Percentiles rank a stretch among this genome's conserved stretches.
phyloP scores from a whole-genome alignment of 2,797 vertebrate genomes.

The Oophaga sylvatica region DNA sequence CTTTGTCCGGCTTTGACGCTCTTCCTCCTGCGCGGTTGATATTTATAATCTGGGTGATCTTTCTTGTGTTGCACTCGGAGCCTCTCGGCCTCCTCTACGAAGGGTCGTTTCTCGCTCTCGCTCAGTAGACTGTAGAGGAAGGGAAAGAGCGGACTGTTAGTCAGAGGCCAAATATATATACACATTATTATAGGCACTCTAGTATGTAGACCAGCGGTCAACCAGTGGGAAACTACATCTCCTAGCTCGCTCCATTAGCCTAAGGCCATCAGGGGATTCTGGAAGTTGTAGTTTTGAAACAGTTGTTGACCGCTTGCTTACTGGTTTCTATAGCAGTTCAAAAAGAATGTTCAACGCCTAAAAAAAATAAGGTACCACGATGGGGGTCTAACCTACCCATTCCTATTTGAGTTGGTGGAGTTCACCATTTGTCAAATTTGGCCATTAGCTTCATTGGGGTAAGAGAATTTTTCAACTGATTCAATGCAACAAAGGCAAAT shows the following conservation, averaged over 20 bases:
- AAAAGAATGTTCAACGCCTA: too few relatives aligned
- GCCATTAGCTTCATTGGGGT: not conserved
- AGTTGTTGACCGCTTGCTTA: too few relatives aligned
- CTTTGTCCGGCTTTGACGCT: constrained; percentile 90
- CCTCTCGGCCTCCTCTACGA: constrained; percentile 94
- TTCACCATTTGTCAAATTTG: not conserved
- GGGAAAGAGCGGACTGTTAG: not conserved
- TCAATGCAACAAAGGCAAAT: too few relatives aligned
- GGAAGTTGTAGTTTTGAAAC: too few relatives aligned
- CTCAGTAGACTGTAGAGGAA: constrained; percentile 82
- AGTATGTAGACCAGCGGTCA: too few relatives aligned
- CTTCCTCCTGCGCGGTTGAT: constrained; percentile 93
- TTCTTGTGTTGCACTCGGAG: constrained; percentile 98
- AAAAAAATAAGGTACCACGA: too few relatives aligned
- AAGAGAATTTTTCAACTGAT: not conserved
- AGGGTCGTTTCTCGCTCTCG: constrained; percentile 94
- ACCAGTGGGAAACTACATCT: not conserved
- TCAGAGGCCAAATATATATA: not conserved
- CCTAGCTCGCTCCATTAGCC: not conserved
- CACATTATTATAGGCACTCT: not conserved
- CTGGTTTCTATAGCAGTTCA: too few relatives aligned
- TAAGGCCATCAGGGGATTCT: too few relatives aligned
- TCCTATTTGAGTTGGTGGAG: too few relatives aligned
- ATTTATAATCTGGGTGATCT: constrained; percentile 98
- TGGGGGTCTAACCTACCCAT: not conserved